phyloP scores from a whole-genome alignment of 53 echinoderm and acorn worm species.

The Echinarachnius parma region DNA sequence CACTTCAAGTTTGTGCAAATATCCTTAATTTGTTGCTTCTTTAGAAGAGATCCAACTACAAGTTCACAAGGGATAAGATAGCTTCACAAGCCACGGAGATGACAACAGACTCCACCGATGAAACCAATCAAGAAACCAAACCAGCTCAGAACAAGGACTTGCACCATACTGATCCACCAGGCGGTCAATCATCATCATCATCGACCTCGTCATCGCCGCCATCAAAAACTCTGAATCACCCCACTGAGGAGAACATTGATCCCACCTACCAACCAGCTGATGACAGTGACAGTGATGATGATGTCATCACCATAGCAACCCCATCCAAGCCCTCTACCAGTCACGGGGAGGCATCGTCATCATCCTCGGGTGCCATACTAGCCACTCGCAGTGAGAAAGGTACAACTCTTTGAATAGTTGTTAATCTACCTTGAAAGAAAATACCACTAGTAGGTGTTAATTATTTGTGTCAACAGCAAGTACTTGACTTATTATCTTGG shows the following conservation, averaged over 20 bases:
- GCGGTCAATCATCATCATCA: not conserved
- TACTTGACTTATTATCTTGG: too few relatives aligned
- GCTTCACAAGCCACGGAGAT: constrained; percentile 3
- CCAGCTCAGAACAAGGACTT: not conserved
- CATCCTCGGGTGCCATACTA: not conserved
- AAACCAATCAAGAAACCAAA: not conserved
- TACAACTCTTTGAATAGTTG: not conserved
- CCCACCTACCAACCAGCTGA: constrained; percentile 23
- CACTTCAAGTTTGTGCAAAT: too few relatives aligned
- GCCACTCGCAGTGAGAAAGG: constrained; percentile 59
- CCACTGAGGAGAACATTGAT: constrained; percentile 61
- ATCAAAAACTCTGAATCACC: constrained; percentile 35
- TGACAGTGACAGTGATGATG: constrained; percentile 15
- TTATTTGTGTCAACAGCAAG: too few relatives aligned
- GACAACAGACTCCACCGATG: not conserved
- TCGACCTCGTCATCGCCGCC: not conserved
- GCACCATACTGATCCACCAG: not conserved
- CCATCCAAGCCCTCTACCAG: constrained; percentile 34
- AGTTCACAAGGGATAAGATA: constrained; percentile 33
- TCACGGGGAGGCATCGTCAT: not conserved
- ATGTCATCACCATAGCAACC: constrained; percentile 34
- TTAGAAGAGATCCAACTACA: constrained; percentile 32
- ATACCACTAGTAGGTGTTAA: not conserved
- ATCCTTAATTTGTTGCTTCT: not conserved
- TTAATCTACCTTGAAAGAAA: too few relatives aligned